Evolutionary conservation across 2,888 invertebrate species (phyloP).

Genomic region (Acleris laterana): DNA sequence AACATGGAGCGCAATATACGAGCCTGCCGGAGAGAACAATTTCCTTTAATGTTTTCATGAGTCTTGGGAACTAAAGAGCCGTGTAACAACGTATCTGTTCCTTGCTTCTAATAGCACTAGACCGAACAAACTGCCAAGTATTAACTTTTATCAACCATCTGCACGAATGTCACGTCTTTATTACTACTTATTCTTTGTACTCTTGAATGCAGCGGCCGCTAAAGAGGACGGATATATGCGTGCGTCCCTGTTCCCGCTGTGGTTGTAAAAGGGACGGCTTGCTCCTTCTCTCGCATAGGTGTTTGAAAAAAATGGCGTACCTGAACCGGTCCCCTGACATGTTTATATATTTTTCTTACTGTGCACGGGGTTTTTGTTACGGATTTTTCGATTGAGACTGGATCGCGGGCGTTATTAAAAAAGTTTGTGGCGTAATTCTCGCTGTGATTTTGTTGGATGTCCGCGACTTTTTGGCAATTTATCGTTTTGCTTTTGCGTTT

Average conservation of each 20-base stretch:
- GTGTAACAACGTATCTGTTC: slow-evolving; percentile 79
- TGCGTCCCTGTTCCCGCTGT: slow-evolving; percentile 54
- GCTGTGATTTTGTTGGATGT: slow-evolving; percentile 66
- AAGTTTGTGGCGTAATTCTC: slow-evolving; percentile 74
- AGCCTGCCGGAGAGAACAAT: slow-evolving; percentile 65
- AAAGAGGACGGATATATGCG: slow-evolving; percentile 51
- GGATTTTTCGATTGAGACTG: slow-evolving; percentile 80
- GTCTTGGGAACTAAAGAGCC: slow-evolving; percentile 76
- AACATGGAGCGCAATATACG: slow-evolving; percentile 72
- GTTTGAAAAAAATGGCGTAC: slow-evolving; percentile 83
- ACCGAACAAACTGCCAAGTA: slow-evolving; percentile 78
- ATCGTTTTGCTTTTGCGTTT: slow-evolving; percentile 48
- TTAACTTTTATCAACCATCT: slow-evolving; percentile 83
- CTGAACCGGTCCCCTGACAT: slow-evolving; percentile 78
- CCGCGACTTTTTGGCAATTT: slow-evolving; percentile 61
- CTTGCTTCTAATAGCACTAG: slow-evolving; percentile 75
- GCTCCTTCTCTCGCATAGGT: slow-evolving; percentile 76
- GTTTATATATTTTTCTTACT: slow-evolving; percentile 82
- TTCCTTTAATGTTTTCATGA: slow-evolving; percentile 81
- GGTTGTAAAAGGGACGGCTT: slow-evolving; percentile 64
- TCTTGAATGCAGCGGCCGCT: slow-evolving; percentile 71
- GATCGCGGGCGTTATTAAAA: slow-evolving; percentile 80
- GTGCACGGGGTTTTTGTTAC: slow-evolving; percentile 69
- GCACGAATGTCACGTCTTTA: slow-evolving; percentile 83
- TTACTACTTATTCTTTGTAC: slow-evolving; percentile 82